phyloP scores from a whole-genome alignment of 2,113 vertebrate genomes.

The Ptychochromis oligacanthus region DNA sequence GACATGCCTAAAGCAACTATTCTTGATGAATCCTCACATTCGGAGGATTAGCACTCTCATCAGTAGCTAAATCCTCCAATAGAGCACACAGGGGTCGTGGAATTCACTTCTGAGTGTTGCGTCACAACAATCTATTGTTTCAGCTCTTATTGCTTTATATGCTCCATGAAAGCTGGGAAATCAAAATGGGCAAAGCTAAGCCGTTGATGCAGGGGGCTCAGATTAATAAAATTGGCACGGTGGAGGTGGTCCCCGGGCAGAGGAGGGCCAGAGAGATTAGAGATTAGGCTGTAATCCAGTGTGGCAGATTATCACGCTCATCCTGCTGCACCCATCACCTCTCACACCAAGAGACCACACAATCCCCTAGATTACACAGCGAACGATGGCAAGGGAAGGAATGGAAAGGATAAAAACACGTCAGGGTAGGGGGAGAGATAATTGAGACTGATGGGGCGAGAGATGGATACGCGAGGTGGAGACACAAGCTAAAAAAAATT shows the following conservation, averaged over 20 bases:
- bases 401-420: slow-evolving; percentile 44
- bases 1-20: slow-evolving; percentile 71
- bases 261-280: slow-evolving; percentile 73
- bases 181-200: slow-evolving; percentile 75
- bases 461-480: slow-evolving; percentile 26
- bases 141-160: slow-evolving; percentile 47
- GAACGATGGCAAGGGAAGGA: slow-evolving; percentile 50
- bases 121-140: slow-evolving; percentile 69
- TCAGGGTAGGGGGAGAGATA: slow-evolving; percentile 12
- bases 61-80: slow-evolving; percentile 70
- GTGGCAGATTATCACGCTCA: slow-evolving; percentile 79
- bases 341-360: slow-evolving; percentile 73
- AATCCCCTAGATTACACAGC: slow-evolving; percentile 75
- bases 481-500: slow-evolving; percentile 5
- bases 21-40: slow-evolving; percentile 79
- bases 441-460: slow-evolving; percentile 29
- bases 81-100: slow-evolving; percentile 55
- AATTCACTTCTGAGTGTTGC: slow-evolving; percentile 60
- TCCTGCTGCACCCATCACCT: slow-evolving; percentile 77
- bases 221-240: slow-evolving; percentile 74
- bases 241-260: slow-evolving; percentile 67
- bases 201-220: slow-evolving; percentile 50
- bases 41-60: slow-evolving; percentile 71
- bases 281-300: slow-evolving; percentile 80
- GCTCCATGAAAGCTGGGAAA: slow-evolving; percentile 64